Evolutionary conservation across 2,888 invertebrate genomes (phyloP), one percentile per base, ranked within the genome.

Genomic region (Byasa hedistus): DNA sequence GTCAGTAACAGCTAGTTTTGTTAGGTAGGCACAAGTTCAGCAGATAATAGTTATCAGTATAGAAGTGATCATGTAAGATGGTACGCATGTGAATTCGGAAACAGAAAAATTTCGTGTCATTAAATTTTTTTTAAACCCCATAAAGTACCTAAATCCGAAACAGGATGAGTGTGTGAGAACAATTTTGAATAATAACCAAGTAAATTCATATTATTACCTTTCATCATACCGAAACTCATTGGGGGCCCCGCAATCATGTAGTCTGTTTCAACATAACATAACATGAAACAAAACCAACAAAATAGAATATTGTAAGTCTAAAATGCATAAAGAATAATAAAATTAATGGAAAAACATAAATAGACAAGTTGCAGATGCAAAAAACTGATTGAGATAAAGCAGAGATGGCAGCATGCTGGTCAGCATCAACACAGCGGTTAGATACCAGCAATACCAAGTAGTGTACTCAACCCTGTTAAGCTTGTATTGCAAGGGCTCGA

Each of bases 141-240:
- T 69, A 85, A 81, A 86, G 76, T 79, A 85, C 89, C 89, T 89
- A 86, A 69, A 78, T 83, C 87, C 86, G 77, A 84, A 39, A 81
- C 82, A 79, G 82, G 81, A 83, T 87, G 86, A 84, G 82, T 75
- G 80, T 81, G 83, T 80, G 80, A 81, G 77, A 77, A 78, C 39
- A 77, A 89, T 87, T 90, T 91, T 81, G 86, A 85, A 87, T 77
- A 76, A 76, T 77, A 79, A 73, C 75, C 74, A 79, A 79, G 78
- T 82, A 81, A 80, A 80, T 84, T 83, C 80, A 80, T 84, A 80
- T 88, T 86, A 92, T 95, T 95, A 96, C 96, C 96, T 96, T 95
- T 96, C 92, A 96, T 94, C 93, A 96, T 95, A 95, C 95, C 95
- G 95, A 95, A 96, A 93, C 95, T 95, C 94, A 95, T 94, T 91